These are phyloP conservation scores for Seriola quinqueradiata DNA, from an alignment of 2,113 vertebrate genomes.

Conservation along the genomic window DNA sequence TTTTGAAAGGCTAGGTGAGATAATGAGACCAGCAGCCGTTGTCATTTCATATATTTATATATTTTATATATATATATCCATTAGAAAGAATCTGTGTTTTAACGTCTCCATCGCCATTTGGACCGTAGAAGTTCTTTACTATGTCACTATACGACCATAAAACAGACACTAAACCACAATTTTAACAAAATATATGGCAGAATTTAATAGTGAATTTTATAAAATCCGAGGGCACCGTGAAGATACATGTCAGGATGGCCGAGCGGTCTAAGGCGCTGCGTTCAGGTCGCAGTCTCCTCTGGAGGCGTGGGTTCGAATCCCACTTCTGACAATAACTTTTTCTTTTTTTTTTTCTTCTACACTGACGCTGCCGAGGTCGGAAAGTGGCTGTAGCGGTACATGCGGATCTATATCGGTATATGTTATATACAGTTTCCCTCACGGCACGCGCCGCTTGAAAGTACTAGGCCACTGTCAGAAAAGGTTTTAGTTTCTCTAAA, in stretches of 20 bases:
- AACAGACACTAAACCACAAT: background rate
- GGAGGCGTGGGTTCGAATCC: constrained; percentile 86
- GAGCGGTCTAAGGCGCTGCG: constrained; percentile 83
- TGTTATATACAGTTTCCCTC: no score
- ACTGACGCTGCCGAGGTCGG: no score
- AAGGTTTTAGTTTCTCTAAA: no score
- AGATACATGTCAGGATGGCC: constrained; percentile 73
- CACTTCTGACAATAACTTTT: constrained; percentile 74
- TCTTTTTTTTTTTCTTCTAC: background rate
- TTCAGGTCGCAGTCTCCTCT: constrained; percentile 85
- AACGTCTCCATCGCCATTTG: background rate
- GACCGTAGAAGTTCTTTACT: background rate
- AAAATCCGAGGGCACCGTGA: no score
- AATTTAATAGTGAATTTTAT: no score
- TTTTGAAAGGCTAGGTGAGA: background rate
- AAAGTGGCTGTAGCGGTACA: no score
- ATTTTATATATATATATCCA: no score
- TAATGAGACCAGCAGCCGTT: background rate
- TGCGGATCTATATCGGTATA: no score
- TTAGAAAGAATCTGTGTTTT: background rate
- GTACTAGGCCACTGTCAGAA: no score
- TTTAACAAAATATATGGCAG: no score
- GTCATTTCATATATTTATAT: no score
- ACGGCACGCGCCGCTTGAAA: no score
- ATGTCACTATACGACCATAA: background rate